These are phyloP conservation scores for Leptonema lineaticorne DNA, from an alignment of 1,140 invertebrate species.

Conservation along the genomic window DNA sequence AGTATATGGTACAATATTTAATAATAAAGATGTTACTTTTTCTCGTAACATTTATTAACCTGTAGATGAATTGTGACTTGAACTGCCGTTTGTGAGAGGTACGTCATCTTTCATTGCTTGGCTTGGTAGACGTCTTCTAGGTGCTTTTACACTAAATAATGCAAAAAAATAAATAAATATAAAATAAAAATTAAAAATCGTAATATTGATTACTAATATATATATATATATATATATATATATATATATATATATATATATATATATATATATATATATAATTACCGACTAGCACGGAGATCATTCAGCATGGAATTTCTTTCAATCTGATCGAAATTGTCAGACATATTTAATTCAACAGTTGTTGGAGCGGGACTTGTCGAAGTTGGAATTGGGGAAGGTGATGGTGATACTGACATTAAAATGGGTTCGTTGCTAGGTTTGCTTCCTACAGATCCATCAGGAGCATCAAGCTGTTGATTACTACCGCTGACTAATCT, in stretches of 20 bases:
- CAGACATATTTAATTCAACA: slow-evolving; percentile 35
- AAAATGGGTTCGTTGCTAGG: slow-evolving; percentile 40
- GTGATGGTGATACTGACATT: slow-evolving; percentile 28
- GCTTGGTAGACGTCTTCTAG: slow-evolving; percentile 59
- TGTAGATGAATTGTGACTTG: slow-evolving; percentile 22
- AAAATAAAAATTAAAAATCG: no score
- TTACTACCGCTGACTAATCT: neutral
- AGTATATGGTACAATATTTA: neutral
- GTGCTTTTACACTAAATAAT: slow-evolving; percentile 53
- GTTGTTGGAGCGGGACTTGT: neutral
- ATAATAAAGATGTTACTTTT: neutral
- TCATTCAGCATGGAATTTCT: slow-evolving; percentile 62
- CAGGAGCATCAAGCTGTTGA: slow-evolving; percentile 17
- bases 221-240: no score
- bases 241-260: no score
- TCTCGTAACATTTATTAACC: slow-evolving; percentile 8
- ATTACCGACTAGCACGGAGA: slow-evolving; percentile 60
- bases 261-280: neutral
- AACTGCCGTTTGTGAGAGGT: slow-evolving; percentile 42
- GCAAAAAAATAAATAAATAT: neutral
- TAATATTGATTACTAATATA: no score
- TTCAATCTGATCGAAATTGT: slow-evolving; percentile 64
- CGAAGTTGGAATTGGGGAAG: neutral
- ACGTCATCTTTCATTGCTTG: slow-evolving; percentile 53
- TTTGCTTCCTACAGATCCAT: slow-evolving; percentile 47